Percentiles rank a stretch among this genome's conserved stretches.
These are phyloP conservation scores for Reticulitermes speratus DNA, from an alignment of 1,140 invertebrate genomes.

Conservation along the genomic window DNA sequence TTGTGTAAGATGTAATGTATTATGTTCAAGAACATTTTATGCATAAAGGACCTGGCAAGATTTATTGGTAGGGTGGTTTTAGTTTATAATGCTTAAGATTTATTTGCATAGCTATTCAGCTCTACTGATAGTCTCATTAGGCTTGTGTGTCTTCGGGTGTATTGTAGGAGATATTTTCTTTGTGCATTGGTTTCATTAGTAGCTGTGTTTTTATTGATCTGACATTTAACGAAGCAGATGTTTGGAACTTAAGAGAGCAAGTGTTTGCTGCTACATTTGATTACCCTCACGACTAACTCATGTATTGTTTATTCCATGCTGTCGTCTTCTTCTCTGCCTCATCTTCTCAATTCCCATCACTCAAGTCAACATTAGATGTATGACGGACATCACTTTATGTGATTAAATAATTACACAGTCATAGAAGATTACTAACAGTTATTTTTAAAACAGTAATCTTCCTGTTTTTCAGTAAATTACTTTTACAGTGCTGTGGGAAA, in stretches of 20 bases:
- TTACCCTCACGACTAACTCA: neutral
- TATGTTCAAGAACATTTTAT: too few relatives aligned
- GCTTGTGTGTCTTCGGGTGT: too few relatives aligned
- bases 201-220: neutral
- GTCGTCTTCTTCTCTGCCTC: neutral
- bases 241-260: neutral
- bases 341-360: constrained; percentile 11
- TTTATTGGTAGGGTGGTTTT: too few relatives aligned
- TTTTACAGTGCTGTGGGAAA: neutral
- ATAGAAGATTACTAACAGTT: constrained; percentile 10
- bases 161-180: too few relatives aligned
- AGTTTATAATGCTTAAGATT: too few relatives aligned
- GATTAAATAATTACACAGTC: constrained; percentile 26
- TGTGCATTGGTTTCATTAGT: neutral
- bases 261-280: neutral
- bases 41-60: too few relatives aligned
- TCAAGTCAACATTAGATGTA: constrained; percentile 22
- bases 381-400: constrained; percentile 20
- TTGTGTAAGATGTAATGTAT: too few relatives aligned
- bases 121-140: too few relatives aligned
- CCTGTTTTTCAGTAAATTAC: constrained; percentile 1
- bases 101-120: too few relatives aligned
- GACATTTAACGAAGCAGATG: neutral
- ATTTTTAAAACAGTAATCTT: constrained; percentile 11
- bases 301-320: constrained; percentile 1